Percentiles rank a stretch among this genome's conserved stretches.
These are phyloP conservation scores for Agrochola lychnidis DNA, from an alignment of 2,888 invertebrate species.

Conservation along the genomic window DNA sequence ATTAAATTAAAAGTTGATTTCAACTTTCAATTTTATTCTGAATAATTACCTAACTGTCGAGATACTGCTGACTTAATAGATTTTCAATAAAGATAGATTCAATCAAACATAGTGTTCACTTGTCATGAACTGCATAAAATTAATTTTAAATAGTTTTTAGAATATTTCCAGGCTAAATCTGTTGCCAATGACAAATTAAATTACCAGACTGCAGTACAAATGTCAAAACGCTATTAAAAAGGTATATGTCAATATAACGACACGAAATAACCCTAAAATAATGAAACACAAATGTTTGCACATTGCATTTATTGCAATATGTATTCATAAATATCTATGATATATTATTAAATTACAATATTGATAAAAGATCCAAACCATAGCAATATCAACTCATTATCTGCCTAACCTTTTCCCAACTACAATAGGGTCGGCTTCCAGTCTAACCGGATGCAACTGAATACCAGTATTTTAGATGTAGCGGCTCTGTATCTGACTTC, in stretches of 20 bases:
- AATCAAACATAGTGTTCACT: background rate
- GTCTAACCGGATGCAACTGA: background rate
- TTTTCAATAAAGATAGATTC: background rate
- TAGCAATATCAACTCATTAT: background rate
- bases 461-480: background rate
- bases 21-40: background rate
- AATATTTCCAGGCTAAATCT: background rate
- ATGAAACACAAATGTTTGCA: constrained; percentile 1
- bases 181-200: background rate
- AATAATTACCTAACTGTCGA: too few species aligned
- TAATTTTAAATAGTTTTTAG: background rate
- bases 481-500: background rate
- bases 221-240: background rate
- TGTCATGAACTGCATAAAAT: background rate
- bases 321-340: background rate
- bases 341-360: background rate
- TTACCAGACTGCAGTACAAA: background rate
- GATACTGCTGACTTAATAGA: background rate
- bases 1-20: background rate
- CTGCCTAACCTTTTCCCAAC: background rate
- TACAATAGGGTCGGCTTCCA: background rate
- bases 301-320: background rate
- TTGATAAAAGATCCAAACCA: background rate
- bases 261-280: background rate
- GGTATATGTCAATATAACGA: background rate